Base-by-base conservation (phyloP, 2,113 vertebrate species). In the Dendropsophus ebraccatus region DNA sequence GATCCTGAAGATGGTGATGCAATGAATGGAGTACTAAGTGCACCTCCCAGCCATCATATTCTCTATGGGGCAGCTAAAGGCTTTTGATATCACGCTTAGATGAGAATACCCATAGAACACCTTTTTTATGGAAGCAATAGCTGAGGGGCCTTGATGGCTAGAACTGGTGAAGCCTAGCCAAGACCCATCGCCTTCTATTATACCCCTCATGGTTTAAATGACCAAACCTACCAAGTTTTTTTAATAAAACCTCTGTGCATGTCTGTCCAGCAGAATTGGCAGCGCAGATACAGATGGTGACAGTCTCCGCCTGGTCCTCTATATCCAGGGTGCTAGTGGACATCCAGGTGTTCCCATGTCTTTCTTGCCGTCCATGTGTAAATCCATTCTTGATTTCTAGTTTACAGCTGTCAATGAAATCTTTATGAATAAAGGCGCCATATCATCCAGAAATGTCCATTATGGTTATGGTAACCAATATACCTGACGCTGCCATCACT, bases 221-320 rank as follows among this genome's bases (percentile, higher is more conserved):
- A 74, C n/a, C 6, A 19, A 52, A 54, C 49, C 1, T 83, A 83
- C 81, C 81, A 72, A 37, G 19, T 7, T 54, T 25, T 16, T 72
- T 67, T 2, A 49, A n/a, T 54, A 91, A 87, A 62, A 87, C 88
- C 8, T 89, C 92, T 52, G 92, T 50, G 11, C 97, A 99, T 81
- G 91, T 87, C 0, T 82, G 90, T 45, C 92, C 94, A 0, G 90
- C 58, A 0, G 90, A 89, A 89, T 96, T 98, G 19, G 87, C 89
- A 0, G 95, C 90, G 56, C 96, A 98, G 87, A 97, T 96, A 87
- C 88, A 91, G 67, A 96, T 16, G 0, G 65, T 90, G 81, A 91
- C 77, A 5, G 83, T 75, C 23, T 87, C 14, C 32, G 89, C 7
- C 8, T 78, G 56, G 32, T 91, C 77, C 0, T 52, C 77, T 81